Conservation (phyloP, 2,113 vertebrate species). For the Corvus hawaiiensis region DNA sequence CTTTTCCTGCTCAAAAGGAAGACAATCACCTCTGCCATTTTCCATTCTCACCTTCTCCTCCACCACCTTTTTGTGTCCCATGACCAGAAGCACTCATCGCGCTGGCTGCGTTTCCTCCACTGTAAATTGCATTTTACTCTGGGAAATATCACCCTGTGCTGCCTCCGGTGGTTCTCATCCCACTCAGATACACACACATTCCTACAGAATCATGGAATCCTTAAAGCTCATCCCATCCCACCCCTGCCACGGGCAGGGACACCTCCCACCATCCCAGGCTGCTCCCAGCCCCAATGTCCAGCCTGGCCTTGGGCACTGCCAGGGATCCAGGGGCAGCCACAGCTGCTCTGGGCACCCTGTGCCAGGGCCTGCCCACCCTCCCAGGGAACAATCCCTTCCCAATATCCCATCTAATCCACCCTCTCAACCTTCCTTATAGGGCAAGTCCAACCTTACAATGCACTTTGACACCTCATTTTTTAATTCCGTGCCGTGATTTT, state of each 20-base stretch:
- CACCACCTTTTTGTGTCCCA: no score
- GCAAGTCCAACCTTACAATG: rapidly evolving
- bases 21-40: background rate
- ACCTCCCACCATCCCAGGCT: background rate
- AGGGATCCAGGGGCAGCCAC: background rate
- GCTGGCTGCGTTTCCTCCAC: background rate
- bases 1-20: background rate
- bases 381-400: background rate
- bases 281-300: background rate
- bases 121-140: background rate
- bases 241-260: background rate
- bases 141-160: background rate
- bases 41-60: background rate
- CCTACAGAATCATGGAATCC: background rate
- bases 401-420: background rate
- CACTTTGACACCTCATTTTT: background rate
- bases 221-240: background rate
- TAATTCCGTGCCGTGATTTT: background rate
- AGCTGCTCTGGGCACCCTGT: background rate
- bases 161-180: background rate
- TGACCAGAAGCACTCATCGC: background rate
- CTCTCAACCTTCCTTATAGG: background rate
- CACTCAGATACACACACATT: background rate
- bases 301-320: background rate
- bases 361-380: background rate